Conservation (phyloP, 2,888 invertebrate genomes). For the Eupithecia abbreviata region DNA sequence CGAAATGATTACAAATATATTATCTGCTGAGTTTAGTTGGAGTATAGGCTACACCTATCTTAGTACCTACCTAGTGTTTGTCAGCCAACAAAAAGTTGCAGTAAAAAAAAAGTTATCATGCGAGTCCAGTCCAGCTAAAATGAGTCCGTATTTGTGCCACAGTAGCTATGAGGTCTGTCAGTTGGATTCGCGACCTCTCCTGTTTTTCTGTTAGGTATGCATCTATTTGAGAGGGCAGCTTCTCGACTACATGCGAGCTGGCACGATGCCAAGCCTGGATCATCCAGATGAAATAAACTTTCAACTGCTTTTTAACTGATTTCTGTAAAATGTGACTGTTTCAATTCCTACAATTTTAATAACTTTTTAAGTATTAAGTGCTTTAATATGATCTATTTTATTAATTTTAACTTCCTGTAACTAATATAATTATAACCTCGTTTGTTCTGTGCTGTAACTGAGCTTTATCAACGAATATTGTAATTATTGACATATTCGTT, state of each 20-base stretch:
- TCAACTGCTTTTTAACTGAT: conserved; percentile 14
- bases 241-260: conserved; percentile 37
- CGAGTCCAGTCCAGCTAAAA: neutral
- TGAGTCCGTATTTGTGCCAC: neutral
- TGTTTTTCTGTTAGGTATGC: conserved; percentile 14
- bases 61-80: neutral
- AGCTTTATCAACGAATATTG: too few species aligned
- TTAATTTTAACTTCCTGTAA: too few species aligned
- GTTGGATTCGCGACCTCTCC: conserved; percentile 16
- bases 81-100: neutral
- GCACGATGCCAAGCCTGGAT: conserved; percentile 35
- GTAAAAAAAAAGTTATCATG: neutral
- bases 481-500: too few species aligned
- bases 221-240: conserved; percentile 13
- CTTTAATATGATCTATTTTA: too few species aligned
- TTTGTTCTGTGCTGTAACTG: too few species aligned
- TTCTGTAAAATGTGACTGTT: neutral
- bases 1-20: too few species aligned
- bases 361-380: too few species aligned
- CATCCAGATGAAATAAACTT: conserved; percentile 35
- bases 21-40: too few species aligned
- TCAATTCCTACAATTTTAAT: neutral
- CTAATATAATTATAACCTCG: too few species aligned
- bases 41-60: too few species aligned
- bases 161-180: neutral